A percentile compares a stretch with the other conserved stretches of the same genome.
Evolutionary conservation across 2,797 vertebrate genomes (phyloP).

Genomic region (Rhadinocentrus ornatus): DNA sequence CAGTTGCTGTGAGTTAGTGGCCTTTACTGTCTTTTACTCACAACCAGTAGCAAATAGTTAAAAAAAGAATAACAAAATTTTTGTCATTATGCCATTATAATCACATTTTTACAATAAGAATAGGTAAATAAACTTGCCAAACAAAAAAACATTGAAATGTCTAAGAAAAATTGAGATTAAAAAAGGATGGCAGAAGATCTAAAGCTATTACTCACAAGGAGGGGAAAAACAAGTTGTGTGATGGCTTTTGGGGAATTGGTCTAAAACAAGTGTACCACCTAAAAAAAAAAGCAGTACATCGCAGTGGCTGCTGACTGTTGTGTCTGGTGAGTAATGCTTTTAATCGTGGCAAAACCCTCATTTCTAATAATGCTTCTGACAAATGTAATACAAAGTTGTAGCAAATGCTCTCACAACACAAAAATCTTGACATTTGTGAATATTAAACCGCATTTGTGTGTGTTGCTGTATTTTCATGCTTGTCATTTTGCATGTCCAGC

Average conservation of each 20-base stretch:
- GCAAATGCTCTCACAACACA: neutral
- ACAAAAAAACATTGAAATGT: neutral
- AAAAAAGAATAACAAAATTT: slow-evolving; percentile 6
- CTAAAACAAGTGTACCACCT: too few species aligned
- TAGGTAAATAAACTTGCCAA: neutral
- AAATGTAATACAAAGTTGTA: neutral
- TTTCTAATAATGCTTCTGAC: neutral
- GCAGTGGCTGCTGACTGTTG: neutral
- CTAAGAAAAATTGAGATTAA: too few species aligned
- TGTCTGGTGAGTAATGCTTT: neutral
- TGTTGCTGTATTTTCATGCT: neutral
- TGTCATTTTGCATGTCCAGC: neutral
- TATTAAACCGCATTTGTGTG: neutral
- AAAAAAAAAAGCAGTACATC: neutral
- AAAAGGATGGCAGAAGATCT: too few species aligned
- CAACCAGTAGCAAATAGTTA: slow-evolving; percentile 13
- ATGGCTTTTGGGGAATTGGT: too few species aligned
- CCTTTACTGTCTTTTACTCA: slow-evolving; percentile 10
- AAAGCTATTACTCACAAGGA: too few species aligned
- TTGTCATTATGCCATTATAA: neutral
- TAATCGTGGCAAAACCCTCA: neutral
- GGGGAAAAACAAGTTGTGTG: neutral
- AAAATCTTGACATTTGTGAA: neutral
- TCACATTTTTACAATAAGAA: neutral
- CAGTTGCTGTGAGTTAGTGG: neutral